Evolutionary conservation across 2,888 invertebrate species (phyloP).

Genomic region (Cerceris rybyensis): DNA sequence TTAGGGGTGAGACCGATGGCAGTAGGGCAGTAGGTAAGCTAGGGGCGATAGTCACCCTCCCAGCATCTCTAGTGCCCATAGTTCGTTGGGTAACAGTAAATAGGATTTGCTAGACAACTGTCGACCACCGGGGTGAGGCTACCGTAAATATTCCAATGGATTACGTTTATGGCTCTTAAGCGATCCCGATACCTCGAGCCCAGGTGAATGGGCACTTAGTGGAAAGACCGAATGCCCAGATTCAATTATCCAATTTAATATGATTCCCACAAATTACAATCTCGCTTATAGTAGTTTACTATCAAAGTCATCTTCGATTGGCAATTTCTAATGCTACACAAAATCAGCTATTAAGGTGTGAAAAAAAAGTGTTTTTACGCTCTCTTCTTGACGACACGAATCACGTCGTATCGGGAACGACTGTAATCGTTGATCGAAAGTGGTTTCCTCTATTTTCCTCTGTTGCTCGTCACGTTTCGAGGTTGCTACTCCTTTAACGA

Average conservation of each 20-base stretch:
- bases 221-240: not conserved
- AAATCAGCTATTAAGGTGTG: too few species aligned
- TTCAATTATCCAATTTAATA: not conserved
- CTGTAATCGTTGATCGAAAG: slow-evolving; percentile 37
- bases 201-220: slow-evolving; percentile 31
- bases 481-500: slow-evolving; percentile 63
- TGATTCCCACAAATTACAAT: too few species aligned
- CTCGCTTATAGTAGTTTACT: too few species aligned
- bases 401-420: not conserved
- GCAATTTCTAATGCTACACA: too few species aligned
- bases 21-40: slow-evolving; percentile 81
- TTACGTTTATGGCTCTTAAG: slow-evolving; percentile 63
- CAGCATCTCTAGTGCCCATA: slow-evolving; percentile 67
- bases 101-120: slow-evolving; percentile 76
- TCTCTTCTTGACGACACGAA: not conserved
- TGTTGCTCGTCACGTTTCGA: slow-evolving; percentile 32
- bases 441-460: slow-evolving; percentile 41
- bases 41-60: slow-evolving; percentile 74
- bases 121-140: slow-evolving; percentile 58
- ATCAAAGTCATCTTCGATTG: too few species aligned
- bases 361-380: not conserved
- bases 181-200: slow-evolving; percentile 39
- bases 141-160: slow-evolving; percentile 68
- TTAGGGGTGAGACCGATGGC: slow-evolving; percentile 70
- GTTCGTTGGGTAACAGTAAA: slow-evolving; percentile 71